These are phyloP conservation scores for Phylloscopus trochilus DNA, from an alignment of 2,113 vertebrate genomes.

Conservation along the genomic window DNA sequence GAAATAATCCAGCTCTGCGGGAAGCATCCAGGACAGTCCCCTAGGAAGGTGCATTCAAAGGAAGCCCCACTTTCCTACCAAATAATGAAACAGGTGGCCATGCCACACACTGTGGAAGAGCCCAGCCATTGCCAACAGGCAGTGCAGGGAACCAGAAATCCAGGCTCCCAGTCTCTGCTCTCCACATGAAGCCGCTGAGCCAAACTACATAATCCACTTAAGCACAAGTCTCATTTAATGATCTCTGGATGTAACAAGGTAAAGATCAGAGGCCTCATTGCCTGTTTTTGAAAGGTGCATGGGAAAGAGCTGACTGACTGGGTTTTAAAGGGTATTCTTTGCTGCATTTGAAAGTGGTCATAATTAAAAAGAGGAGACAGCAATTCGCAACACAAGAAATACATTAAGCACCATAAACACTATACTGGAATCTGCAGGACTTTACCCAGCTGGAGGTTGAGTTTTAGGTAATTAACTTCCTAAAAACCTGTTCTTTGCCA, in stretches of 20 bases:
- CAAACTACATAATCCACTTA: constrained; percentile 36
- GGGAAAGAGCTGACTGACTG: not conserved
- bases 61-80: not conserved
- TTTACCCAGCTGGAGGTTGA: not conserved
- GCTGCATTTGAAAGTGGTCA: not conserved
- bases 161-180: constrained; percentile 1
- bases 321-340: not conserved
- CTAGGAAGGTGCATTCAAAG: not conserved
- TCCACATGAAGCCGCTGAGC: not conserved
- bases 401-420: not conserved
- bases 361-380: not conserved
- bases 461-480: constrained; percentile 37
- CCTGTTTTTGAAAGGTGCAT: not conserved
- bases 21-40: not conserved
- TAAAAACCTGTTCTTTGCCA: constrained; percentile 7
- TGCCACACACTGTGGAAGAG: not conserved
- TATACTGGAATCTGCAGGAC: not conserved
- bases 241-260: constrained; percentile 14
- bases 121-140: constrained; percentile 6
- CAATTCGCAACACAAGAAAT: not conserved
- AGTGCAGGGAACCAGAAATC: constrained; percentile 8
- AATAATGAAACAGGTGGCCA: not conserved
- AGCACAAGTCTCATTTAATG: not conserved
- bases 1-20: not conserved
- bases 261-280: not conserved